Percentiles rank a stretch among this genome's conserved stretches.
phyloP scores from a whole-genome alignment of 2,797 vertebrate genomes.

The Lithobates pipiens region DNA sequence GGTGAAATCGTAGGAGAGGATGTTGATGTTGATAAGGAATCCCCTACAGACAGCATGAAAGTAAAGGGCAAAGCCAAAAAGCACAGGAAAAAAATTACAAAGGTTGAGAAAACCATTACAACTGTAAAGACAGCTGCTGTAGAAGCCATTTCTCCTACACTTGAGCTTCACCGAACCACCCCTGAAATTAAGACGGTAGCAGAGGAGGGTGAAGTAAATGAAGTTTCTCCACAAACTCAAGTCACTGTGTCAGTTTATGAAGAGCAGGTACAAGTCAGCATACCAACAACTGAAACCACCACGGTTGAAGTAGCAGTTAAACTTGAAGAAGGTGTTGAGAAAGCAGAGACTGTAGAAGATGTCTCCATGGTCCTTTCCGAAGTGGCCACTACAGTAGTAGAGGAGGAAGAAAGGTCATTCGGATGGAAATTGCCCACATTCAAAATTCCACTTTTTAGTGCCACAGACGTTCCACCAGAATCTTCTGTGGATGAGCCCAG shows the following conservation, averaged over 20 bases:
- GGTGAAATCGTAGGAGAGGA: slow-evolving; percentile 9
- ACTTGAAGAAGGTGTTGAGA: neutral
- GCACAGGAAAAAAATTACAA: slow-evolving; percentile 38
- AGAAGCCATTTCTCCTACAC: neutral
- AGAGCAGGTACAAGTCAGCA: neutral
- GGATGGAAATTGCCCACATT: neutral
- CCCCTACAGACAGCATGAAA: neutral
- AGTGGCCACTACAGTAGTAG: too few species aligned
- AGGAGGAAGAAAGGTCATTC: neutral
- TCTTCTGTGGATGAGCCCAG: neutral
- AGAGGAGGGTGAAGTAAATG: neutral
- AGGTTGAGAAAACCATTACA: slow-evolving; percentile 28
- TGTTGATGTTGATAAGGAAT: neutral
- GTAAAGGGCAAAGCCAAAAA: slow-evolving; percentile 28
- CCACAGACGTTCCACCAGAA: neutral
- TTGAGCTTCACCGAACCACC: neutral
- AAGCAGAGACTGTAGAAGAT: neutral
- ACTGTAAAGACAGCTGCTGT: neutral
- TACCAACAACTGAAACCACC: too few species aligned
- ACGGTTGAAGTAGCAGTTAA: neutral
- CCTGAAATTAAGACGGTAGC: neutral
- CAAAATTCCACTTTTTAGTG: neutral
- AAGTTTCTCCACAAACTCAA: neutral
- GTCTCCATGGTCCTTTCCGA: too few species aligned
- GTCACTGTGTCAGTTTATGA: neutral